phyloP scores from a whole-genome alignment of 2,113 vertebrate species.

The Lagopus muta region DNA sequence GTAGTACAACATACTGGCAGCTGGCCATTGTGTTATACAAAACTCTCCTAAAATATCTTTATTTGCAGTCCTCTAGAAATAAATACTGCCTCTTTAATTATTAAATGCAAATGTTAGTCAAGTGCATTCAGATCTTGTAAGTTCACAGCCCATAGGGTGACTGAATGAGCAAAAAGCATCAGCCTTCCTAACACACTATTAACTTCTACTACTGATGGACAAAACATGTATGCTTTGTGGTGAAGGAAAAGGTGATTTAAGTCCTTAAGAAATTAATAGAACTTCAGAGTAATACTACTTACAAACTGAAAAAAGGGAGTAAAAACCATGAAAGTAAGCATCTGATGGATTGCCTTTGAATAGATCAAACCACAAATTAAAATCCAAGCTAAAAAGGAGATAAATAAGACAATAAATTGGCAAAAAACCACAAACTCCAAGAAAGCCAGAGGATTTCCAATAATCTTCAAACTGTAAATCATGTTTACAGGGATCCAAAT shows the following conservation, averaged over 20 bases:
- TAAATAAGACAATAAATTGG: neutral
- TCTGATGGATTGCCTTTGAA: slow-evolving; percentile 93
- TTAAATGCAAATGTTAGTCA: slow-evolving; percentile 45
- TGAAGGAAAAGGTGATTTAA: slow-evolving; percentile 64
- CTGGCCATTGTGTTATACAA: neutral
- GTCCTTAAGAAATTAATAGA: slow-evolving; percentile 54
- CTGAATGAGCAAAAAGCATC: slow-evolving; percentile 58
- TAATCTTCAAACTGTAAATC: slow-evolving; percentile 80
- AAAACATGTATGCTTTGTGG: slow-evolving; percentile 23
- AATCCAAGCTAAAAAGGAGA: slow-evolving; percentile 61
- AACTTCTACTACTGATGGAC: slow-evolving; percentile 22
- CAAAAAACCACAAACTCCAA: slow-evolving; percentile 54
- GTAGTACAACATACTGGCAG: neutral
- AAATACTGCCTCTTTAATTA: slow-evolving; percentile 79
- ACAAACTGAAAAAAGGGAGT: slow-evolving; percentile 97
- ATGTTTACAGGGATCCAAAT: slow-evolving; percentile 46
- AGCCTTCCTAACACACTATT: slow-evolving; percentile 42
- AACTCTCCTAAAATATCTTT: neutral
- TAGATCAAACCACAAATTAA: slow-evolving; percentile 87
- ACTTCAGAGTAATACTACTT: slow-evolving; percentile 83
- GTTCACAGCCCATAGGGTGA: slow-evolving; percentile 46
- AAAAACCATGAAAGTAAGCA: slow-evolving; percentile 92
- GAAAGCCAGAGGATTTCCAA: slow-evolving; percentile 73
- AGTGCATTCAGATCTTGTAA: slow-evolving; percentile 53
- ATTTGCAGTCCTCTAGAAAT: slow-evolving; percentile 69